Conservation (phyloP, 1,140 invertebrate species). For the Drosophila auraria region DNA sequence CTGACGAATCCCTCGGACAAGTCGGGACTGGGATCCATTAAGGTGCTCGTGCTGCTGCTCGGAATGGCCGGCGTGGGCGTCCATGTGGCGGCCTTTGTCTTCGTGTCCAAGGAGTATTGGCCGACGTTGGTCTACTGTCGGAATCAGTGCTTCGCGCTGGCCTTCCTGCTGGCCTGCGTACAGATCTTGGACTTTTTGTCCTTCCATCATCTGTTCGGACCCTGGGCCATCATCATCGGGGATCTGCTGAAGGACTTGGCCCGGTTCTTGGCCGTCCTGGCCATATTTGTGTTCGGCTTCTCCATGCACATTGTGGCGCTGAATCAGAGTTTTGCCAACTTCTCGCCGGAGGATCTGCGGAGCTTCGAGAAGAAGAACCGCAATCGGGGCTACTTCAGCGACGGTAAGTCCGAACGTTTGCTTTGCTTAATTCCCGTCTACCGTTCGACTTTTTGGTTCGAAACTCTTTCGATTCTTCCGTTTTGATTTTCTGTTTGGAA, state of each 20-base stretch:
- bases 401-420: conserved; percentile 88
- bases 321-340: conserved; percentile 95
- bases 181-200: conserved; percentile 98
- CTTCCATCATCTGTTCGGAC: conserved; percentile 99
- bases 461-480: conserved; percentile 20
- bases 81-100: conserved; percentile 92
- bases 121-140: conserved; percentile 95
- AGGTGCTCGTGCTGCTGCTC: conserved; percentile 95
- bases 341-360: conserved; percentile 86
- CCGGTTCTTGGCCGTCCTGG: conserved; percentile 97
- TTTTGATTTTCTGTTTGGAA: conserved; percentile 52
- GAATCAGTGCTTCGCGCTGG: conserved; percentile 98
- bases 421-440: conserved; percentile 66
- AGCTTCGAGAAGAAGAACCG: conserved; percentile 86
- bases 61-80: conserved; percentile 96
- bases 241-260: conserved; percentile 96
- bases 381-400: conserved; percentile 87
- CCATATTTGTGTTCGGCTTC: conserved; percentile 99
- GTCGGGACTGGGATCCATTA: conserved; percentile 96
- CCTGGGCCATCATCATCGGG: conserved; percentile 97
- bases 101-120: conserved; percentile 90
- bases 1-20: conserved; percentile 98
- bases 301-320: conserved; percentile 98
- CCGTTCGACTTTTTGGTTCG: conserved; percentile 16
- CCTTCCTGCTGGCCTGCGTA: conserved; percentile 97